Evolutionary conservation across 1,140 invertebrate genomes (phyloP).

Genomic region (Trichoplusia ni): DNA sequence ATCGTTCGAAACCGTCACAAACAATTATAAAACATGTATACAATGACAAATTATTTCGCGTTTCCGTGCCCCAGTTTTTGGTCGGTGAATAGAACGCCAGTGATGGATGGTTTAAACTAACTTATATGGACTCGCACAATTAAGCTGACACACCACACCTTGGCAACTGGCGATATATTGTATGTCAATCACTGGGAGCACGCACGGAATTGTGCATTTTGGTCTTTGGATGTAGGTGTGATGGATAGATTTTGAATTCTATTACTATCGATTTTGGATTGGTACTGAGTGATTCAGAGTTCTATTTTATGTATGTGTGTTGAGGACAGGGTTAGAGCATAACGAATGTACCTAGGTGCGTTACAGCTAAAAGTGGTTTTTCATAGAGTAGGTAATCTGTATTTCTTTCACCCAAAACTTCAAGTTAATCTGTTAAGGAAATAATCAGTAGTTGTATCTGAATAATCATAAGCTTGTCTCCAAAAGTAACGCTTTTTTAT

Average conservation of each 20-base stretch:
- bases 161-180: conserved; percentile 67
- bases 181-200: conserved; percentile 65
- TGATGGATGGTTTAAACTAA: conserved; percentile 58
- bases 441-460: too few species aligned
- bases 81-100: conserved; percentile 54
- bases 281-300: too few species aligned
- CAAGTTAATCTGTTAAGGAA: too few species aligned
- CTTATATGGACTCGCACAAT: conserved; percentile 61
- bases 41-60: conserved; percentile 45
- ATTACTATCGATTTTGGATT: too few species aligned
- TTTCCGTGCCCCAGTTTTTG: conserved; percentile 57
- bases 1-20: background rate
- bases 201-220: conserved; percentile 43
- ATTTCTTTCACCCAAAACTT: too few species aligned
- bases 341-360: too few species aligned
- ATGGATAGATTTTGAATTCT: background rate
- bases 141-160: conserved; percentile 64
- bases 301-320: too few species aligned
- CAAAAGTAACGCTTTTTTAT: too few species aligned
- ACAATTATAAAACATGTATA: conserved; percentile 28
- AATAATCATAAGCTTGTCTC: too few species aligned
- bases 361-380: too few species aligned
- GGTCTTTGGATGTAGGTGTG: background rate
- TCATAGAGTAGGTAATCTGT: too few species aligned
- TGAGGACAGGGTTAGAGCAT: too few species aligned